Conservation (phyloP, 2,113 vertebrate species). For the Chitala chitala region DNA sequence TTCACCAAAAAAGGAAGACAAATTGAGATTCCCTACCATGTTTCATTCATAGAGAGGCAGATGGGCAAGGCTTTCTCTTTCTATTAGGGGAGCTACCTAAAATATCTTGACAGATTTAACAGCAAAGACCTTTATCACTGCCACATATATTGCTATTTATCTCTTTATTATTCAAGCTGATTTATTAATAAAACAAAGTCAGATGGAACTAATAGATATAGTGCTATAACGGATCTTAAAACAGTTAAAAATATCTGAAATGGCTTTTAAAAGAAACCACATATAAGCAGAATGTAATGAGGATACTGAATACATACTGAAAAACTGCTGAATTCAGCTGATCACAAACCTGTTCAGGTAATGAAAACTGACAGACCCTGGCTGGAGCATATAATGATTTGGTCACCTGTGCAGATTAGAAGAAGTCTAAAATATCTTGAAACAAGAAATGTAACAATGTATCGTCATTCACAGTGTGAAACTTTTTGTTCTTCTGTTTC, state of each 20-base stretch:
- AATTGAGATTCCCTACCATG: neutral
- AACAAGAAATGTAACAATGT: too few relatives aligned
- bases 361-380: too few relatives aligned
- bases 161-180: neutral
- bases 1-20: neutral
- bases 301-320: neutral
- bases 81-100: slow-evolving; percentile 49
- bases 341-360: too few relatives aligned
- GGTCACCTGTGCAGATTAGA: too few relatives aligned
- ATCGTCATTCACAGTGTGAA: too few relatives aligned
- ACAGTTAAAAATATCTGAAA: neutral
- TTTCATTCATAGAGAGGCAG: slow-evolving; percentile 19
- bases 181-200: neutral
- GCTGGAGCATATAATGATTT: too few relatives aligned
- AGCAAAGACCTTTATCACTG: slow-evolving; percentile 38
- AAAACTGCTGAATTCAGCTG: too few relatives aligned
- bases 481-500: too few relatives aligned
- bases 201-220: neutral
- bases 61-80: slow-evolving; percentile 34
- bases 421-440: too few relatives aligned
- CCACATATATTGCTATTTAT: slow-evolving; percentile 21
- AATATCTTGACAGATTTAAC: slow-evolving; percentile 40
- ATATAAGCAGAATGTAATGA: neutral
- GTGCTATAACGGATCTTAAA: slow-evolving; percentile 1
- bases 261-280: neutral